These are phyloP conservation scores for Osedax frankpressi DNA, from an alignment of 2,888 invertebrate genomes.

Conservation along the genomic window DNA sequence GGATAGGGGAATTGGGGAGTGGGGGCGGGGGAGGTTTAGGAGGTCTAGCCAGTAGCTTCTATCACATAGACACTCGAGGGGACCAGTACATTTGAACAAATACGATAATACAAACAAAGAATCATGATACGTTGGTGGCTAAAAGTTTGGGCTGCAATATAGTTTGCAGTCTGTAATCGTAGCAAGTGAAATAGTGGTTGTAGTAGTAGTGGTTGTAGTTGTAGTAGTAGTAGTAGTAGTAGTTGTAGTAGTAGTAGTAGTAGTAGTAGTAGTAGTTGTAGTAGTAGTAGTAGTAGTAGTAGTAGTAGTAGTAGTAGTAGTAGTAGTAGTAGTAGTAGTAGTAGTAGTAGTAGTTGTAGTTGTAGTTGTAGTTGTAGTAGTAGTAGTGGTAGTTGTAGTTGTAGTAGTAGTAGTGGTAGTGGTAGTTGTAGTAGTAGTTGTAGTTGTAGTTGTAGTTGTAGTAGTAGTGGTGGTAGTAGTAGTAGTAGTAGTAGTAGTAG, in stretches of 20 bases:
- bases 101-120: too few relatives aligned
- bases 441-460: conserved; percentile 15
- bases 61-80: too few relatives aligned
- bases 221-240: too few relatives aligned
- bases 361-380: conserved; percentile 15
- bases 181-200: too few relatives aligned
- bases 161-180: too few relatives aligned
- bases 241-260: neutral
- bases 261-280: conserved; percentile 10
- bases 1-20: too few relatives aligned
- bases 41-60: too few relatives aligned
- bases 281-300: conserved; percentile 17
- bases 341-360: conserved; percentile 16
- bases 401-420: conserved; percentile 17
- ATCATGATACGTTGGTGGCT: too few relatives aligned
- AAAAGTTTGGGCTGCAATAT: too few relatives aligned
- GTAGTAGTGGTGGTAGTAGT: conserved; percentile 6
- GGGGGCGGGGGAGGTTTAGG: too few relatives aligned
- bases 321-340: conserved; percentile 17
- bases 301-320: conserved; percentile 17
- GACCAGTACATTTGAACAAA: too few relatives aligned
- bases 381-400: conserved; percentile 15
- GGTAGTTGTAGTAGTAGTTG: conserved; percentile 15
- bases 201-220: too few relatives aligned
- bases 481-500: neutral